Evolutionary conservation across 2,888 invertebrate species (phyloP), one percentile per base, ranked within the genome.

Genomic region (Cosmia pyralina): DNA sequence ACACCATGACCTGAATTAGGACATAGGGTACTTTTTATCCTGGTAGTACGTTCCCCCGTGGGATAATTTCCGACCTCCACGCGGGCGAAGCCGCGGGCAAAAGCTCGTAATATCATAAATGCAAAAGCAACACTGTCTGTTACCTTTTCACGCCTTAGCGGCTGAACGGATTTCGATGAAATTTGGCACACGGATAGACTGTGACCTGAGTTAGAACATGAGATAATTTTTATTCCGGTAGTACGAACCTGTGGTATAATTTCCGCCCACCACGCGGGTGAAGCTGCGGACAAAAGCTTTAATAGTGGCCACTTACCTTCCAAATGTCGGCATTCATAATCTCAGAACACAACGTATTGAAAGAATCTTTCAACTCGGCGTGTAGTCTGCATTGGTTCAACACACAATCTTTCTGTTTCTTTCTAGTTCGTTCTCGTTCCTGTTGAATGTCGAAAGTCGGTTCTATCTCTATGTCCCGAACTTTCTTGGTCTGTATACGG

Each of bases 381-480:
- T 95, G 94, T n/a, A 92, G 19, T 2, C 72, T 71, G 60, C 93
- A 92, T 74, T 94, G 94, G 55, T 91, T 92, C 22, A 86, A 6
- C 0, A 93, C 92, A n/a, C 89, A 89, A 0, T 91, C 90, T 3
- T 82, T 87, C 78, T 93, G 90, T 48, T 91, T 90, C 52, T 48
- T 77, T 34, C 86, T 85, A 55, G 90, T 87, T 0, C 78, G 75
- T 0, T 83, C 86, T 55, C 79, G 87, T 75, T 95, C 94, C 1
- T 87, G 81, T 57, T 93, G 89, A 0, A 96, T 88, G 78, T 95
- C 85, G 60, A 95, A 85, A 0, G 89, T 82, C 0, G 93, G 89
- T 46, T 94, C 93, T 34, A 86, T 91, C 65, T 94, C 91, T 8
- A 96, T 91, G 68, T 92, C 91, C 3, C 88, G 77, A 0, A 95